Conservation (phyloP, 2,113 vertebrate genomes). For the Triplophysa tibetana region DNA sequence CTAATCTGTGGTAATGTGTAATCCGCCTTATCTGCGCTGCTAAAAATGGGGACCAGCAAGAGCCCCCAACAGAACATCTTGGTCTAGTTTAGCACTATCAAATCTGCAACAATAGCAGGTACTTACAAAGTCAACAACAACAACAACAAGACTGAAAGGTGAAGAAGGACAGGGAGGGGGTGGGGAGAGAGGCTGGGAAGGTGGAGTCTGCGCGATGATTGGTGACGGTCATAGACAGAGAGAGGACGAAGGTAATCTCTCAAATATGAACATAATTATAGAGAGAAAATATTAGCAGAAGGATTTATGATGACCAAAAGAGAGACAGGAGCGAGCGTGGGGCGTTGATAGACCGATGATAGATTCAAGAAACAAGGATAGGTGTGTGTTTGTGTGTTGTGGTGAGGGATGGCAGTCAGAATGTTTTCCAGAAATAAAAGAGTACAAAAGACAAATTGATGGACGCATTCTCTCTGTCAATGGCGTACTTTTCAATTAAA, state of each 20-base stretch:
- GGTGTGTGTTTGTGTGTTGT: not conserved
- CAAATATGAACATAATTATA: not conserved
- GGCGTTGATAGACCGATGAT: not conserved
- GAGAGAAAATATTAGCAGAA: not conserved
- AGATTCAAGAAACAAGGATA: not conserved
- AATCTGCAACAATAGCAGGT: slow-evolving; percentile 42
- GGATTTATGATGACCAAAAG: not conserved
- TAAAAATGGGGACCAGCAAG: slow-evolving; percentile 75
- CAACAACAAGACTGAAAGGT: slow-evolving; percentile 37
- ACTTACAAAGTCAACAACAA: slow-evolving; percentile 37
- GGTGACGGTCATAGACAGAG: slow-evolving; percentile 28
- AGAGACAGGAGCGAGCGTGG: not conserved
- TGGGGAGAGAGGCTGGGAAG: not conserved
- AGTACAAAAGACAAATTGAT: not conserved
- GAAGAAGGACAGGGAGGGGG: slow-evolving; percentile 30
- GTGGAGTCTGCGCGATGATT: slow-evolving; percentile 52
- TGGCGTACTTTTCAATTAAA: slow-evolving; percentile 24
- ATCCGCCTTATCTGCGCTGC: slow-evolving; percentile 77
- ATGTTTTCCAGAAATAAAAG: slow-evolving; percentile 22
- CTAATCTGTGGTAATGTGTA: slow-evolving; percentile 76
- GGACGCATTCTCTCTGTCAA: slow-evolving; percentile 19
- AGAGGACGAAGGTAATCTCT: slow-evolving; percentile 28
- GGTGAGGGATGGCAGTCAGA: not conserved
- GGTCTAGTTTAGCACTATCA: slow-evolving; percentile 73
- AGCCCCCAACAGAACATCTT: slow-evolving; percentile 78